These are phyloP conservation scores for Clostera curtula DNA, from an alignment of 2,888 invertebrate genomes.

Conservation along the genomic window DNA sequence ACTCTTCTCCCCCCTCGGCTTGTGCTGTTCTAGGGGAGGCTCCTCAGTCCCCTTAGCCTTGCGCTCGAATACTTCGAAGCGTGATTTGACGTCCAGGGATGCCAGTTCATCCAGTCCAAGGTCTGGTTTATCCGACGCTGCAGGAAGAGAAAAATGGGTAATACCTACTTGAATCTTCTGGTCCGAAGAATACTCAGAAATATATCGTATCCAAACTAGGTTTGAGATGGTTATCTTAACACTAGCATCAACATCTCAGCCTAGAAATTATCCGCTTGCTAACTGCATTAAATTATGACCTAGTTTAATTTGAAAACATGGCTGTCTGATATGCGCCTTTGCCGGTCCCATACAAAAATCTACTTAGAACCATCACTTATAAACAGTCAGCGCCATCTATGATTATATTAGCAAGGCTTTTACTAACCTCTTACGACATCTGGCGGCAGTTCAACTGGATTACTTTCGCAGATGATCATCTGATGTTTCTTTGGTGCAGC, in stretches of 20 bases:
- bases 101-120: constrained; percentile 88
- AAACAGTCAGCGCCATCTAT: constrained; percentile 12
- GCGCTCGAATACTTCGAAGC: constrained; percentile 90
- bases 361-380: too few species aligned
- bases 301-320: too few species aligned
- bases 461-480: constrained; percentile 93
- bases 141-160: constrained; percentile 2
- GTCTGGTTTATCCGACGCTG: constrained; percentile 91
- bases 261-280: too few species aligned
- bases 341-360: too few species aligned
- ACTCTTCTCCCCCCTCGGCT: constrained; percentile 64
- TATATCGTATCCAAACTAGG: too few species aligned
- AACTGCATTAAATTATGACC: too few species aligned
- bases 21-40: constrained; percentile 33
- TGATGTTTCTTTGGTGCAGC: constrained; percentile 85
- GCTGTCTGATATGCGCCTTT: too few species aligned
- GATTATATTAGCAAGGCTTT: not conserved
- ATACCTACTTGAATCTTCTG: too few species aligned
- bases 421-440: constrained; percentile 91
- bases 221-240: too few species aligned
- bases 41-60: constrained; percentile 63
- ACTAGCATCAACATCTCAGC: too few species aligned
- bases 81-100: constrained; percentile 86
- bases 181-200: too few species aligned
- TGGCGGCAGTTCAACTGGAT: constrained; percentile 91